Conservation (phyloP, 2,888 invertebrate species). For the Venusia cambrica region DNA sequence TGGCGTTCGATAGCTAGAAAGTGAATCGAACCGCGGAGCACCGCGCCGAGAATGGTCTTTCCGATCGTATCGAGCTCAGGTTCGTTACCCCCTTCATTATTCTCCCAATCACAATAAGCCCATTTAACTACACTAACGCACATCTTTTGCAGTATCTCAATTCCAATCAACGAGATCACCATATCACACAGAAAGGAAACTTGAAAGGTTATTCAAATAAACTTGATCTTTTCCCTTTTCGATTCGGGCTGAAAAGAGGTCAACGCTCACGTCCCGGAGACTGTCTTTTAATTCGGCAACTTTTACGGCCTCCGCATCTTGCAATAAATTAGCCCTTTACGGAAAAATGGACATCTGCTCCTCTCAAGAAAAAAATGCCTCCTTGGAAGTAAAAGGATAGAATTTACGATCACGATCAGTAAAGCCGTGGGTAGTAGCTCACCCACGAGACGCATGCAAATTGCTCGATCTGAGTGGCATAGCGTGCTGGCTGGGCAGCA, state of each 20-base stretch:
- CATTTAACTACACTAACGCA: slow-evolving; percentile 41
- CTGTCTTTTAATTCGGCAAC: slow-evolving; percentile 63
- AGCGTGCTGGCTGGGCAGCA: slow-evolving; percentile 49
- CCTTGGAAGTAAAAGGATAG: slow-evolving; percentile 74
- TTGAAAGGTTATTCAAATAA: slow-evolving; percentile 32
- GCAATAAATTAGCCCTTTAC: slow-evolving; percentile 73
- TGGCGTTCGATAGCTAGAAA: slow-evolving; percentile 68
- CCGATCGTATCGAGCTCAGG: slow-evolving; percentile 64
- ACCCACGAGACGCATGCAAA: slow-evolving; percentile 77
- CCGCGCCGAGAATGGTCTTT: slow-evolving; percentile 62
- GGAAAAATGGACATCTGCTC: slow-evolving; percentile 75
- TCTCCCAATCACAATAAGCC: slow-evolving; percentile 63
- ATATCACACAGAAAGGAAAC: slow-evolving; percentile 21
- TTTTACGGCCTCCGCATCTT: slow-evolving; percentile 66
- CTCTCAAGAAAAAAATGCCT: slow-evolving; percentile 61
- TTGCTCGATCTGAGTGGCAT: slow-evolving; percentile 67
- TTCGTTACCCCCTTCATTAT: slow-evolving; percentile 67
- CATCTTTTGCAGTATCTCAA: slow-evolving; percentile 29
- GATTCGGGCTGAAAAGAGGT: slow-evolving; percentile 44
- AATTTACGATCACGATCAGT: slow-evolving; percentile 77
- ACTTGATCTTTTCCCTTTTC: slow-evolving; percentile 28
- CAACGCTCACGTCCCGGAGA: slow-evolving; percentile 54
- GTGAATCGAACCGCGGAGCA: slow-evolving; percentile 64
- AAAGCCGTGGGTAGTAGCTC: slow-evolving; percentile 72
- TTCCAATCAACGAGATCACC: slow-evolving; percentile 33